A percentile compares a stretch with the other conserved stretches of the same genome.
Conservation (phyloP, 2,797 vertebrate species). For the Pteronotus mesoamericanus region DNA sequence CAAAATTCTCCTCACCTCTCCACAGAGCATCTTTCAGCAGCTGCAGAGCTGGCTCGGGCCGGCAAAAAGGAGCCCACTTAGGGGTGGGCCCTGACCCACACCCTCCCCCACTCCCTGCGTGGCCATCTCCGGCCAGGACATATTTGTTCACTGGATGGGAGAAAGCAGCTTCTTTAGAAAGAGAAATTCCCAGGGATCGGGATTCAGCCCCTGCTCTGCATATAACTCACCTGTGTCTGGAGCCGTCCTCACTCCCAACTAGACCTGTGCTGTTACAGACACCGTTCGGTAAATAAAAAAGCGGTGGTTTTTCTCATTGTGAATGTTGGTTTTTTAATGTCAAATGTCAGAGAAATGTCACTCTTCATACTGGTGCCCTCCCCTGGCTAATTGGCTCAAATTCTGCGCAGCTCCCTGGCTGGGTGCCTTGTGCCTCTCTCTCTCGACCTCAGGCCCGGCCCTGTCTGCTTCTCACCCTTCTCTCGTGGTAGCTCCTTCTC, state of each 20-base stretch:
- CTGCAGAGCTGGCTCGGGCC: slow-evolving; percentile 55
- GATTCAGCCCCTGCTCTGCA: neutral
- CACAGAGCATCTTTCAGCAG: slow-evolving; percentile 58
- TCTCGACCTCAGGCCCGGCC: neutral
- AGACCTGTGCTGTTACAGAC: neutral
- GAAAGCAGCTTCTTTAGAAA: neutral
- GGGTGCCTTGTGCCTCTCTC: neutral
- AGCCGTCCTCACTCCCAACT: neutral
- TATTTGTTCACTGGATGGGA: neutral
- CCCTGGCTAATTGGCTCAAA: neutral
- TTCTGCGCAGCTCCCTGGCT: neutral
- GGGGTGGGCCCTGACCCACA: neutral
- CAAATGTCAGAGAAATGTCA: neutral
- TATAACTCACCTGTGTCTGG: neutral
- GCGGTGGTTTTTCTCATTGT: neutral
- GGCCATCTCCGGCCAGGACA: neutral
- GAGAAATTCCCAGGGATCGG: neutral
- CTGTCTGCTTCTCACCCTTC: neutral
- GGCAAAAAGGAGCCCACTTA: neutral
- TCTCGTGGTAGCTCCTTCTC: neutral
- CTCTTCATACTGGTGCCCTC: neutral
- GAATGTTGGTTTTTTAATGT: neutral
- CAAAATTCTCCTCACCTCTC: neutral
- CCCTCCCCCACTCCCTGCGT: fast-evolving
- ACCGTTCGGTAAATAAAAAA: neutral